These are phyloP conservation scores for Drosophila planitibia DNA, from an alignment of 2,888 invertebrate species.

Conservation along the genomic window DNA sequence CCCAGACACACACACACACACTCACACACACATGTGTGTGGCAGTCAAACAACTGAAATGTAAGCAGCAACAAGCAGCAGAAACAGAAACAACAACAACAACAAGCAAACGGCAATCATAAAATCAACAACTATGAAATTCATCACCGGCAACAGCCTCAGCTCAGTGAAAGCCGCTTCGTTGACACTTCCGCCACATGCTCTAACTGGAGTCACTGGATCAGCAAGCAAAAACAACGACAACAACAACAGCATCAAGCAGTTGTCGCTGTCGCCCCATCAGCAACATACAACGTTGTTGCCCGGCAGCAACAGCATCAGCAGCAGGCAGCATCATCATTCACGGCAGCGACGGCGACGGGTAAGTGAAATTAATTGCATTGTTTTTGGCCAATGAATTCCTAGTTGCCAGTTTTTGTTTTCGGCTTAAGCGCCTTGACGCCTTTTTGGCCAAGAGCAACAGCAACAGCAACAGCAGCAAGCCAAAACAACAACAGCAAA, in stretches of 20 bases:
- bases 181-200: constrained; percentile 73
- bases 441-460: constrained; percentile 65
- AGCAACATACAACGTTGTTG: constrained; percentile 21
- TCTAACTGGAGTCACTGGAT: constrained; percentile 64
- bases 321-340: constrained; percentile 61
- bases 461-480: constrained; percentile 31
- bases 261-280: constrained; percentile 45
- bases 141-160: constrained; percentile 74
- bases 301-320: constrained; percentile 40
- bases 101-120: constrained; percentile 75
- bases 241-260: constrained; percentile 24
- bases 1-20: neutral
- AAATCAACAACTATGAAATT: constrained; percentile 84
- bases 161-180: constrained; percentile 67
- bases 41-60: constrained; percentile 58
- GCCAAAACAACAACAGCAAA: constrained; percentile 31
- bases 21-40: neutral
- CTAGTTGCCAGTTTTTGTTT: constrained; percentile 78
- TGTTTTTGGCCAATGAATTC: constrained; percentile 83
- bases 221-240: constrained; percentile 52
- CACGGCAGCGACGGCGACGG: constrained; percentile 67
- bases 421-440: constrained; percentile 76
- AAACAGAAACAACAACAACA: constrained; percentile 36
- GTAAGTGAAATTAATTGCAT: constrained; percentile 85
- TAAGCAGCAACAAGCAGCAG: constrained; percentile 41